Evolutionary conservation across 2,888 invertebrate species (phyloP), one percentile per base, ranked within the genome.

Genomic region (Choreutis nemorana): DNA sequence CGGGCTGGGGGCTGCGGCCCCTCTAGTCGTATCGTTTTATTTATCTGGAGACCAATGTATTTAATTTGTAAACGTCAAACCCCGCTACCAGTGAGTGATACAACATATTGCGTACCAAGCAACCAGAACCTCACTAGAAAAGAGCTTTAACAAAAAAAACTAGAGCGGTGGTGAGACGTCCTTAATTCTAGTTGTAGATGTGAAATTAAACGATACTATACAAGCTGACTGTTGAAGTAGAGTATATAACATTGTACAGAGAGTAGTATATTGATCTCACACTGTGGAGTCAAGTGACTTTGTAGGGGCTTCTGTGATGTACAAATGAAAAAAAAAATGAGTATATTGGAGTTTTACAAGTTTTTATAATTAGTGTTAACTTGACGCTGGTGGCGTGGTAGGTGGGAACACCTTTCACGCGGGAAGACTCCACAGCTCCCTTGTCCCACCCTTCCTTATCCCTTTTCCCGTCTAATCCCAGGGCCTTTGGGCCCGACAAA

Each of bases 291-390:
- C 23, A 11, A 8, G 15, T 13, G n/a, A 16, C 24, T 26, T n/a
- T n/a, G 51, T 50, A 55, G 57, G 63, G 65, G 61, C 57, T 70
- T 70, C 75, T 78, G 78, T 78, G 73, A 79, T 80, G 77, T 78
- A 78, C 77, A 77, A 77, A n/a, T n/a, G n/a, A n/a, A n/a, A n/a
- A n/a, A 73, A 60, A 48, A 56, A 63, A 66, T 54, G 58, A 70
- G 66, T 64, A 77, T 77, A 75, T 77, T 77, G 68, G 68, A 66
- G 68, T 72, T 71, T 75, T 77, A 78, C 75, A 77, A 75, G 71
- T 71, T 75, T 78, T 78, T 73, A 75, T 75, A 75, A 72, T 77
- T 75, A 73, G 73, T 75, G 72, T 50, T 66, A 77, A 77, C 77
- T 75, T 64, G 64, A 71, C 75, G 70, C 58, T 64, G 61, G 55